phyloP scores from a whole-genome alignment of 2,113 vertebrate genomes.

The Callipepla squamata region DNA sequence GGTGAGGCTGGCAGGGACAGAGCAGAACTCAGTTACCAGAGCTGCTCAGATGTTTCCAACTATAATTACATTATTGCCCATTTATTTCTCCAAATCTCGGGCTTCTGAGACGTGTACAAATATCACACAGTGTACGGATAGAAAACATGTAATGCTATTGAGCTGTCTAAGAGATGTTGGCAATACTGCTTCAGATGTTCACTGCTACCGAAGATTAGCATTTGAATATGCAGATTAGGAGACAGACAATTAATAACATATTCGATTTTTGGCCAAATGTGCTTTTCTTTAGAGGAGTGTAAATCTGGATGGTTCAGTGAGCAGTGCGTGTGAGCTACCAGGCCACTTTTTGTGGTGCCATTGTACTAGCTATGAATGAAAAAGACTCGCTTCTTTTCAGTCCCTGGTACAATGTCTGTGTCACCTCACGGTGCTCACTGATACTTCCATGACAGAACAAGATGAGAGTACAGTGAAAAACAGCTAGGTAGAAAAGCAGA shows the following conservation, averaged over 20 bases:
- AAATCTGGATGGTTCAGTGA: conserved; percentile 27
- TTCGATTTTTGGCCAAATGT: conserved; percentile 15
- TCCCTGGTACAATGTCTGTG: background rate
- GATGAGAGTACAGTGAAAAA: background rate
- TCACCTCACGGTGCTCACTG: background rate
- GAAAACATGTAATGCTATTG: background rate
- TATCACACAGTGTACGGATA: background rate
- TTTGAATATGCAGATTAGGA: background rate
- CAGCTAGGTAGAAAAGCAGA: background rate
- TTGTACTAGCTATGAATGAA: conserved; percentile 8
- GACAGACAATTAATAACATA: conserved; percentile 2
- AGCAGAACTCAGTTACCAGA: background rate
- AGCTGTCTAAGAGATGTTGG: background rate
- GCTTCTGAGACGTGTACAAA: background rate
- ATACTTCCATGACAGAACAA: background rate
- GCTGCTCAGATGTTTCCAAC: background rate
- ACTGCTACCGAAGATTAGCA: background rate
- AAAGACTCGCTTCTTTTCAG: background rate
- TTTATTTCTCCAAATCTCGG: background rate
- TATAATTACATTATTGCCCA: background rate
- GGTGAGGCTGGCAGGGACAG: background rate
- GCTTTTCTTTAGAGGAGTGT: conserved; percentile 15
- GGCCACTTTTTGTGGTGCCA: background rate
- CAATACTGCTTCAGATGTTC: background rate
- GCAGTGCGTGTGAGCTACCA: conserved; percentile 17